These are phyloP conservation scores for Tricholaema leucomelas DNA, from an alignment of 2,113 vertebrate species.

Conservation along the genomic window DNA sequence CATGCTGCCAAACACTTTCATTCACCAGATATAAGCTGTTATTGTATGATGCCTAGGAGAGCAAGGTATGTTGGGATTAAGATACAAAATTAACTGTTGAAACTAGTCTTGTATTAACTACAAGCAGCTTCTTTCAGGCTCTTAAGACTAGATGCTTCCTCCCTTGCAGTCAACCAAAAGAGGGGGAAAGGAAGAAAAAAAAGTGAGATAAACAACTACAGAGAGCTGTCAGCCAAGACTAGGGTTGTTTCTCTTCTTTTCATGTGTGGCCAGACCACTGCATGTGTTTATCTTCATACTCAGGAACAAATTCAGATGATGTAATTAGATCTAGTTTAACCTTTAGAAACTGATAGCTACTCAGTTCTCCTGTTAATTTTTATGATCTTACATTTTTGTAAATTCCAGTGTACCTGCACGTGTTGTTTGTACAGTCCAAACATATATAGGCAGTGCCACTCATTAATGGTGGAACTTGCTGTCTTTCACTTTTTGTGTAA, in stretches of 20 bases:
- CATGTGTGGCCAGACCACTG: constrained; percentile 54
- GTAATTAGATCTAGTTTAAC: constrained; percentile 54
- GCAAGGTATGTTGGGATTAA: neutral
- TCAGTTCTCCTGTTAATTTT: neutral
- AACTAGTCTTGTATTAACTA: neutral
- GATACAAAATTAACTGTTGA: neutral
- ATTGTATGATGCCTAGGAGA: neutral
- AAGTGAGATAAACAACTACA: constrained; percentile 5
- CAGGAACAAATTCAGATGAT: constrained; percentile 62
- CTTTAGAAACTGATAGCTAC: constrained; percentile 6
- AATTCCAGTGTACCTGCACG: neutral
- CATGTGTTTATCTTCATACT: constrained; percentile 41
- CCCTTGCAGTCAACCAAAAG: neutral
- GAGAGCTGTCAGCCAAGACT: constrained; percentile 64
- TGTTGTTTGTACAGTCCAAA: neutral
- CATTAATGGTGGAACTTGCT: neutral
- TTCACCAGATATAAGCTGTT: rapidly evolving
- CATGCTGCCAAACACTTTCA: neutral
- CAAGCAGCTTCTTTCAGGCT: neutral
- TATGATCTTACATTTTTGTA: neutral
- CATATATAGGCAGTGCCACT: neutral
- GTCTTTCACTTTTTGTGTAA: neutral
- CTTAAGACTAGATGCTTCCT: neutral
- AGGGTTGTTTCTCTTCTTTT: constrained; percentile 57
- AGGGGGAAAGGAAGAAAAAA: too few species aligned